Evolutionary conservation across 1,140 invertebrate genomes (phyloP), one percentile per base, ranked within the genome.

Genomic region (Eurosta solidaginis): DNA sequence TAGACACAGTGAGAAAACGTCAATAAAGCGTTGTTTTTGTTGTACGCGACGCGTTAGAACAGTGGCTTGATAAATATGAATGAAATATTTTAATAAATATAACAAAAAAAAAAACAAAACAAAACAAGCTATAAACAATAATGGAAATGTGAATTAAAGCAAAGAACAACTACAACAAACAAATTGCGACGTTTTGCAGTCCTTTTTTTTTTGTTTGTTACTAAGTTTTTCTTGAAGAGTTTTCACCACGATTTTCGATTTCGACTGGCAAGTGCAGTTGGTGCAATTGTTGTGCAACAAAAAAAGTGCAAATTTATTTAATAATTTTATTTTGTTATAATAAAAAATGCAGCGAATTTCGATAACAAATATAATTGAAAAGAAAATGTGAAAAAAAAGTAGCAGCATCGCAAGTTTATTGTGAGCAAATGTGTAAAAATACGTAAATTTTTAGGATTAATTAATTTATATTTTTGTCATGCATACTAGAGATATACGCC

Each of bases 41-140:
- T n/a, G n/a, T n/a, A n/a, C 59, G 59, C 33, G 59, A 68, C 33
- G 33, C 59, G 59, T 68, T 40, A 68, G 59, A 29, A n/a, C n/a
- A n/a, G n/a, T n/a, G n/a, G n/a, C n/a, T n/a, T n/a, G n/a, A n/a
- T n/a, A n/a, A n/a, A n/a, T n/a, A n/a, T n/a, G n/a, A n/a, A n/a
- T n/a, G n/a, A n/a, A n/a, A n/a, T n/a, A n/a, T n/a, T n/a, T n/a
- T n/a, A n/a, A n/a, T n/a, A n/a, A n/a, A n/a, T n/a, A n/a, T n/a
- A n/a, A n/a, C n/a, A n/a, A n/a, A n/a, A n/a, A n/a, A n/a, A n/a
- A n/a, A n/a, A n/a, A n/a, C n/a, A n/a, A n/a, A n/a, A n/a, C n/a
- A n/a, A n/a, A n/a, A n/a, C n/a, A n/a, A n/a, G n/a, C n/a, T n/a
- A 68, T 17, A 29, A 68, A 40, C 17, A 20, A 10, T 29, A 68